Evolutionary conservation across 2,113 vertebrate genomes (phyloP).

Genomic region (Scatophagus argus): DNA sequence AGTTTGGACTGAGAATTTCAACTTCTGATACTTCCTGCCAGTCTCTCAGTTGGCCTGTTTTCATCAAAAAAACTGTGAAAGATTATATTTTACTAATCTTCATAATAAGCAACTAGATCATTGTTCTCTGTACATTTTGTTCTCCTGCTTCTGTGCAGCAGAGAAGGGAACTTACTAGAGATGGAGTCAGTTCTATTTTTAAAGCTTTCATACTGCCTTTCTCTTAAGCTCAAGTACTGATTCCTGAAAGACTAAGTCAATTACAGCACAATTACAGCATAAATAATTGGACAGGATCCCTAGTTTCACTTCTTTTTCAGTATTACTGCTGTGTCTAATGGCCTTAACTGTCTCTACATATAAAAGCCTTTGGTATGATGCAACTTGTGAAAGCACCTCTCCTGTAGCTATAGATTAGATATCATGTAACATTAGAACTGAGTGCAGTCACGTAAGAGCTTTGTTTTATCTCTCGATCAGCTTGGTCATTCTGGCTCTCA

Average conservation of each 20-base stretch:
- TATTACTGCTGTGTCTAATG: neutral
- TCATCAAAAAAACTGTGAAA: neutral
- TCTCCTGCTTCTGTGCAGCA: neutral
- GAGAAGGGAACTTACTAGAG: neutral
- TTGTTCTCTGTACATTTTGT: neutral
- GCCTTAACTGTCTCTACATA: neutral
- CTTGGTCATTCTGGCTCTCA: neutral
- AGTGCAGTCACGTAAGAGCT: neutral
- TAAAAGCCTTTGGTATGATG: neutral
- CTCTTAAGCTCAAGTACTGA: neutral
- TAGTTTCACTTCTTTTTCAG: neutral
- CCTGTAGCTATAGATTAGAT: slow-evolving; percentile 18
- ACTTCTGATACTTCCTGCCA: neutral
- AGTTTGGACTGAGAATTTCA: no score
- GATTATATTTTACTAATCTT: neutral
- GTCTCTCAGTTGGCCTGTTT: neutral
- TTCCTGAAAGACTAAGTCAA: neutral
- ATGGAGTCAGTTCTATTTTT: neutral
- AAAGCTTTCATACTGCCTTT: neutral
- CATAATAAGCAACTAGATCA: neutral
- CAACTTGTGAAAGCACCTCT: neutral
- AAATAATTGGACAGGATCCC: neutral
- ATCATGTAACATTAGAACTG: neutral
- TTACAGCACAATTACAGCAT: neutral
- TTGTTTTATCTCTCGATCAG: neutral